These are phyloP conservation scores for Piliocolobus tephrosceles DNA, from an alignment of 2,113 vertebrate genomes.

Conservation along the genomic window DNA sequence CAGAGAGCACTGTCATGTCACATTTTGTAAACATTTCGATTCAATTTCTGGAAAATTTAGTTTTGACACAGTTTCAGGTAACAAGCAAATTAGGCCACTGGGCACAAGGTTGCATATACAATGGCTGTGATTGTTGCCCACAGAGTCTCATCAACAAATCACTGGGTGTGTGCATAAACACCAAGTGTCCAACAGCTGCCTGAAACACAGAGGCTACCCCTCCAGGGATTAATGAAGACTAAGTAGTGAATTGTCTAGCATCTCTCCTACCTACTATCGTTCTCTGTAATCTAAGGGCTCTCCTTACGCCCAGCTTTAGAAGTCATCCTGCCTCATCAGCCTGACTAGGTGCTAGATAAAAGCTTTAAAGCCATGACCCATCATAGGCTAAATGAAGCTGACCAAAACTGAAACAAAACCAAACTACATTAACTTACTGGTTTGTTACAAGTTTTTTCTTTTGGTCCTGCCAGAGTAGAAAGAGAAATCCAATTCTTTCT, in stretches of 20 bases:
- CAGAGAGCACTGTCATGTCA: fast-evolving
- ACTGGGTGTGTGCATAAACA: not conserved
- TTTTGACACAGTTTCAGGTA: not conserved
- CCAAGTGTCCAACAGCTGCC: not conserved
- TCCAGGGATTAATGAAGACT: not conserved
- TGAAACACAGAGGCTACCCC: not conserved
- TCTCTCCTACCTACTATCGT: not conserved
- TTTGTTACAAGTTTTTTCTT: not conserved
- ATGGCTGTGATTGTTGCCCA: not conserved
- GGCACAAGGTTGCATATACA: not conserved
- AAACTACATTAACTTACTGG: not conserved
- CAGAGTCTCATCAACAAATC: not conserved
- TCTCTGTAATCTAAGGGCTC: not conserved
- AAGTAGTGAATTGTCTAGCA: not conserved
- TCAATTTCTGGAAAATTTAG: not conserved
- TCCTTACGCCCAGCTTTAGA: not conserved
- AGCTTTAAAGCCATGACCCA: not conserved
- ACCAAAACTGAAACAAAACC: not conserved
- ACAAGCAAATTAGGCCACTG: not conserved
- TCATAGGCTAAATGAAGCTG: not conserved
- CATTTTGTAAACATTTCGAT: not conserved
- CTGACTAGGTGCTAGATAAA: not conserved
- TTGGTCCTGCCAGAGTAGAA: not conserved
- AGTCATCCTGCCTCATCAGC: not conserved
- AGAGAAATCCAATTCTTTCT: not conserved